Percentiles rank a stretch among this genome's conserved stretches.
Evolutionary conservation across 30 jellyfish, hydroid and myxozoan genomes (phyloP).

Genomic region (Hydractinia symbiolongicarpus): DNA sequence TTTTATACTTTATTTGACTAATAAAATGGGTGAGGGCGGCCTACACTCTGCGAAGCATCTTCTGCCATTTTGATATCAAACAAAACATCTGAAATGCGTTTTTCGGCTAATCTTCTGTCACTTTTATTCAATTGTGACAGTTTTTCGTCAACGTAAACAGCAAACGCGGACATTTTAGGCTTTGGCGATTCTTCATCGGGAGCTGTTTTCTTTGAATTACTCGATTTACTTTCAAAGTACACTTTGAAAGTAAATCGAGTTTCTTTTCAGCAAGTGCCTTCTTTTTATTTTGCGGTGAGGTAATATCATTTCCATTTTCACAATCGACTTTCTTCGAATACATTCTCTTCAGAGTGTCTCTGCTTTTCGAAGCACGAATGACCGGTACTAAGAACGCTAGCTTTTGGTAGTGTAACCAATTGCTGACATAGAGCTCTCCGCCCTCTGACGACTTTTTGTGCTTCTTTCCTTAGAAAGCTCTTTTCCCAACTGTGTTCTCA

Average conservation of each 20-base stretch:
- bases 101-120: constrained; percentile 17
- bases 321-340: neutral
- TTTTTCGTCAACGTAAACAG: constrained; percentile 15
- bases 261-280: no score
- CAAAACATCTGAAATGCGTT: constrained; percentile 17
- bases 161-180: neutral
- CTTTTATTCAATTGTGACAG: constrained; percentile 25
- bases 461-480: neutral
- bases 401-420: constrained; percentile 7
- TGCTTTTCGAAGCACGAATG: no score
- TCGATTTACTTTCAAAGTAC: neutral
- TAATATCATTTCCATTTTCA: neutral
- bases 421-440: constrained; percentile 24
- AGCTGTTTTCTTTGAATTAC: neutral
- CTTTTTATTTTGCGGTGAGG: neutral
- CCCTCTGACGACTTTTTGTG: constrained; percentile 23
- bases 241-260: no score
- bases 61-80: constrained; percentile 28
- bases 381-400: neutral
- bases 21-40: neutral
- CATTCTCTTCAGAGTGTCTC: no score
- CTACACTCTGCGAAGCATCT: neutral
- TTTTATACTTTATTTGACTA: no score
- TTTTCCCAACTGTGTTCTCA: no score
- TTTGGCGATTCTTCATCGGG: neutral